Evolutionary conservation across 2,113 vertebrate genomes (phyloP), one percentile per base, ranked within the genome.

Genomic region (Neomonachus schauinslandi): DNA sequence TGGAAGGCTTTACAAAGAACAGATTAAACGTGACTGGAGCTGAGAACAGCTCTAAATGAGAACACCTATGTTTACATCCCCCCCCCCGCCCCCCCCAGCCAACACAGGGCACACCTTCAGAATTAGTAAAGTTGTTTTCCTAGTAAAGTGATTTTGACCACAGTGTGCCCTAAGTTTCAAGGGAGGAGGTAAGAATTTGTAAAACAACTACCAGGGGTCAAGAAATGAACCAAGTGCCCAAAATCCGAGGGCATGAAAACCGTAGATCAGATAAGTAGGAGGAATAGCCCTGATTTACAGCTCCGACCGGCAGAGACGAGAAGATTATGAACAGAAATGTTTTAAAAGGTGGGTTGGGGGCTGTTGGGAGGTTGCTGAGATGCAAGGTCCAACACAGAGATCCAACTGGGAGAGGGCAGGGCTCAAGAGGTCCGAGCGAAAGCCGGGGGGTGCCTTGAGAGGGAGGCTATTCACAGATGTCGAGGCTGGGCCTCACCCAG

Each of bases 71-170:
- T 26, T 83, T 89, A 61, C 1, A 33, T 0, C 4, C 33, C 4
- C 7, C 22, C 8, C 76, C n/a, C 33, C 28, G 6, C 46, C 46
- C 46, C 42, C 36, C 59, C 55, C 7, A 9, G 31, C 76, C 49
- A 84, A 65, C 31, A 85, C 89, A 81, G 33, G 77, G 14, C 26
- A 76, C 26, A 36, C 33, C 55, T 97, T 92, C 65, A 83, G 63
- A 77, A 85, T 5, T 55, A 21, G 79, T 22, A 22, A 49, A 42
- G 8, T 5, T 2, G 7, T 51, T 42, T 36, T 61, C 36, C 53
- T 63, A 31, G 79, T 77, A 69, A 87, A 96, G 57, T 91, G 71
- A 90, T 65, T 93, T 89, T 96, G 86, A 77, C 28, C 24, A 57
- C 14, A 63, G 39, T 72, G 51, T 65, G 65, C 28, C 33, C 86